phyloP scores from a whole-genome alignment of 2,888 invertebrate species.

The Oeneis ivallda region DNA sequence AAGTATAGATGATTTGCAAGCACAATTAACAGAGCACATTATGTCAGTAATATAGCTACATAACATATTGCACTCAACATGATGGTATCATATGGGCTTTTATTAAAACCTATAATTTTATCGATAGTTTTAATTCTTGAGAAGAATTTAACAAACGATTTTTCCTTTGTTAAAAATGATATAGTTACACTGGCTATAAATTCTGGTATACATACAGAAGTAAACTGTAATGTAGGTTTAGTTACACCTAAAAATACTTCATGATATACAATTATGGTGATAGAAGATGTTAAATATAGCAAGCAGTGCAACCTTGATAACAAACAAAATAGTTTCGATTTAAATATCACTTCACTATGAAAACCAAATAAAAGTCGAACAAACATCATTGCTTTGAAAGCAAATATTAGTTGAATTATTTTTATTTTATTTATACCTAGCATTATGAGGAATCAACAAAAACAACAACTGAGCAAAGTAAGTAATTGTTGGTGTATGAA shows the following conservation, averaged over 20 bases:
- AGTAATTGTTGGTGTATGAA: too few relatives aligned
- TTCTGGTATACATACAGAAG: constrained; percentile 8
- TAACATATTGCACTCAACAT: constrained; percentile 13
- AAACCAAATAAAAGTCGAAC: constrained; percentile 28
- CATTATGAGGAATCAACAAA: neutral
- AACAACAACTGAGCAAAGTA: neutral
- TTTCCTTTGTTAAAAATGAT: constrained; percentile 16
- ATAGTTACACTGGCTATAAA: constrained; percentile 18
- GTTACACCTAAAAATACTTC: constrained; percentile 8
- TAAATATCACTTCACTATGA: constrained; percentile 11
- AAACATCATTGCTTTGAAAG: constrained; percentile 21
- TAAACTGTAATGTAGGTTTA: constrained; percentile 16
- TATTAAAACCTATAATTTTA: constrained; percentile 23
- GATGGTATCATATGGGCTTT: neutral
- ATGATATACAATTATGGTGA: neutral
- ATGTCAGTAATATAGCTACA: neutral
- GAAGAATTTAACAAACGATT: constrained; percentile 19
- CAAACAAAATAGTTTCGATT: constrained; percentile 15
- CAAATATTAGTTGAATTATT: constrained; percentile 11
- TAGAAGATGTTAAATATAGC: constrained; percentile 9
- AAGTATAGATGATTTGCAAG: constrained; percentile 8
- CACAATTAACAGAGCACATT: neutral
- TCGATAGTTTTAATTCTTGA: constrained; percentile 23
- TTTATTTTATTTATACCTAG: neutral
- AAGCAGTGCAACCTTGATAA: constrained; percentile 18